Percentiles rank a stretch among this genome's conserved stretches.
These are phyloP conservation scores for Parasteatoda tepidariorum DNA, from an alignment of 1,140 invertebrate genomes.

Conservation along the genomic window DNA sequence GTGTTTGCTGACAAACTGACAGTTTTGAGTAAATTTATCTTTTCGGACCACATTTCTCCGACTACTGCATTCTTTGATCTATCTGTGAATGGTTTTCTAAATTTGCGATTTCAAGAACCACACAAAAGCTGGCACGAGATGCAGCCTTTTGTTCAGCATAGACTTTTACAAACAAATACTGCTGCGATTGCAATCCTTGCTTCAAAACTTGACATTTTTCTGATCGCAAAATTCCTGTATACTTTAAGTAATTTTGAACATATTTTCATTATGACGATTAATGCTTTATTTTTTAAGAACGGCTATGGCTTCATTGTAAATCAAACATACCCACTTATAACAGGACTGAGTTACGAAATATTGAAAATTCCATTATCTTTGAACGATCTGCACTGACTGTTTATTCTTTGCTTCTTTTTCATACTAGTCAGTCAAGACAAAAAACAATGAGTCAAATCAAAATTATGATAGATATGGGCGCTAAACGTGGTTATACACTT, in stretches of 20 bases:
- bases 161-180: conserved; percentile 63
- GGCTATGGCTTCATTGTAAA: conserved; percentile 20
- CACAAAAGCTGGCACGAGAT: conserved; percentile 64
- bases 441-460: no score
- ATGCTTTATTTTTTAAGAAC: conserved; percentile 65
- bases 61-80: conserved; percentile 66
- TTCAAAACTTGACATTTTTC: conserved; percentile 64
- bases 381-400: no score
- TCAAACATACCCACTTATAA: neutral
- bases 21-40: conserved; percentile 57
- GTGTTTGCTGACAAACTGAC: conserved; percentile 49
- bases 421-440: no score
- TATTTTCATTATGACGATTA: conserved; percentile 64
- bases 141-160: conserved; percentile 63
- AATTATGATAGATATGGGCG: no score
- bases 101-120: conserved; percentile 63
- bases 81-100: conserved; percentile 66
- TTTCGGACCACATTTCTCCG: conserved; percentile 65
- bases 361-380: neutral
- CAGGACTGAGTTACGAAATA: conserved; percentile 3
- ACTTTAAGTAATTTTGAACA: conserved; percentile 16
- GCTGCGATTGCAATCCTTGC: conserved; percentile 64
- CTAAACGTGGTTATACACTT: no score
- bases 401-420: no score
- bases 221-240: conserved; percentile 61